Conservation (phyloP, 2,797 vertebrate genomes). For the Euthynnus affinis region DNA sequence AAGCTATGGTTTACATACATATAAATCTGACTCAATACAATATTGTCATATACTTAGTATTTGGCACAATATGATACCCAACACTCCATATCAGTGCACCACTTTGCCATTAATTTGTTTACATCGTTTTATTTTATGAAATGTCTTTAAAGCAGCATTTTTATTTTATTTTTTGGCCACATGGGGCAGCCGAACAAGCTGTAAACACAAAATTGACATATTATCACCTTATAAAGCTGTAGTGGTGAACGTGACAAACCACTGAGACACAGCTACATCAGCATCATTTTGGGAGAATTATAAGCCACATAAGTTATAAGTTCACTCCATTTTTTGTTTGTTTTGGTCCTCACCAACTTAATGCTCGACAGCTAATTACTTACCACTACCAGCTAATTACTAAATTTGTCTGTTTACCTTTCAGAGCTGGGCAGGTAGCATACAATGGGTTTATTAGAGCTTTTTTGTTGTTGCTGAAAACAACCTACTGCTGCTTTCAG, state of each 20-base stretch:
- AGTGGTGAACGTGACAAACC: background rate
- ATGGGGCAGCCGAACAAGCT: background rate
- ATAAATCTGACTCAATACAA: background rate
- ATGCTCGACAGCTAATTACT: too few relatives aligned
- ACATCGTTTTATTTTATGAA: background rate
- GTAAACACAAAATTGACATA: background rate
- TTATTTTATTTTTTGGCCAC: too few relatives aligned
- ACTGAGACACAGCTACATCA: background rate
- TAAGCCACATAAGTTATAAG: too few relatives aligned
- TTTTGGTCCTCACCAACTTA: background rate
- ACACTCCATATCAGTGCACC: background rate
- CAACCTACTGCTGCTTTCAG: background rate
- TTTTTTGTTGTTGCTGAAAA: background rate
- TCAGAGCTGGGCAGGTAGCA: background rate
- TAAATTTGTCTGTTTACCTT: background rate
- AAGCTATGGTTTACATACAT: constrained; percentile 8
- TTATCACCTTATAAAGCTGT: background rate
- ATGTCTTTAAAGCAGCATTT: background rate
- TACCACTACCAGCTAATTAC: background rate
- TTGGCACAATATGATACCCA: background rate
- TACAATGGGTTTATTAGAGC: background rate
- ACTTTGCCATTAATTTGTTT: background rate
- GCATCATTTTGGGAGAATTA: background rate
- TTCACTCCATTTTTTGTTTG: background rate
- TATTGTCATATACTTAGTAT: background rate